Base-by-base conservation (phyloP, 2,888 invertebrate species). In the Odiellus spinosus region DNA sequence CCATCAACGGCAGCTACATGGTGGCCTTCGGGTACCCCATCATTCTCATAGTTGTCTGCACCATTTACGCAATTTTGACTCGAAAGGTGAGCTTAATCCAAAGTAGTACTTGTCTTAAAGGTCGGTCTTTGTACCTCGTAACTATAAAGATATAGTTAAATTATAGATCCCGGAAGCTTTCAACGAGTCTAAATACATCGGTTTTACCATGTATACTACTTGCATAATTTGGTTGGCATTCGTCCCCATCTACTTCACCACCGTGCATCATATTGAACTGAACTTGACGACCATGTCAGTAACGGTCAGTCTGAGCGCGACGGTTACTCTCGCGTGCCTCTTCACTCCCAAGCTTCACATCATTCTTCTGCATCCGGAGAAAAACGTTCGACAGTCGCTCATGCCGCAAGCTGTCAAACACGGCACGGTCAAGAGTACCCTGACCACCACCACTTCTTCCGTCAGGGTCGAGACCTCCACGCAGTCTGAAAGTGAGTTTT, bases 261-360 rank as follows among this genome's bases (percentile, higher is more conserved):
- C 67, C 12, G 63, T 64, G 10, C 59, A 61, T 48, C 63, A 66
- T 50, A 64, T 90, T 53, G 83, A 86, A 11, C 72, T 93, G 50
- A 75, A 93, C 51, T 84, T 91, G 64, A 90, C 87, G 58, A 88
- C 88, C 65, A 87, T 93, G 84, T 87, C 88, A 46, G 85, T 91
- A 60, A 88, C 91, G 57, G 90, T 93, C 64, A 87, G 86, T 52
- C 75, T 95, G 55, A 87, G 87, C 59, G 91, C 90, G 54, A 86
- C 86, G 57, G 91, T 93, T 55, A 87, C 91, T 8, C 78, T 93
- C 49, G 83, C 80, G 47, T 93, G 91, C 66, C 76, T 95, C 52
- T 93, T 93, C 68, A 80, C 86, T 39, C 91, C 93, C 10, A 93
- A 95, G 76, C 67, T 87, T 39, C 87, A 87, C 67, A 88, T 90